A percentile compares a stretch with the other conserved stretches of the same genome.
These are phyloP conservation scores for Pseudachorutes palmiensis DNA, from an alignment of 1,140 invertebrate genomes.

Conservation along the genomic window DNA sequence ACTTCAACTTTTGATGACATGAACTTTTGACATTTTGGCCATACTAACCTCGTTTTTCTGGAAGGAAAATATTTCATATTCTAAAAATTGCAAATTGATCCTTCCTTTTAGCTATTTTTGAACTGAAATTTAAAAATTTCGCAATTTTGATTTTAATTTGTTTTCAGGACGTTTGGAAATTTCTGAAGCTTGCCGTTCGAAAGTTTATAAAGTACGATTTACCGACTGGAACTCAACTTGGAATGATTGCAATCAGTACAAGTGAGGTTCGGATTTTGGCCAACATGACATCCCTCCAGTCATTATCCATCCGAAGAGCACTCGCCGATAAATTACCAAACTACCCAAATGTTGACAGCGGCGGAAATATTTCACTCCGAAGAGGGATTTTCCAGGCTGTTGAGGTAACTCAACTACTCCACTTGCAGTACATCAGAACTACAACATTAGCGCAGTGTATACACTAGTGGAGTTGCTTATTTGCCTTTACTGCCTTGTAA, in stretches of 20 bases:
- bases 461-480: too few relatives aligned
- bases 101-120: too few relatives aligned
- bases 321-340: constrained; percentile 38
- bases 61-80: too few relatives aligned
- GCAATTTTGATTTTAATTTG: constrained; percentile 8
- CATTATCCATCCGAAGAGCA: constrained; percentile 37
- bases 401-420: constrained; percentile 38
- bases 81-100: too few relatives aligned
- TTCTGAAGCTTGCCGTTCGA: constrained; percentile 49
- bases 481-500: too few relatives aligned
- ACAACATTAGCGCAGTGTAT: neutral
- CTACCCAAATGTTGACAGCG: constrained; percentile 37
- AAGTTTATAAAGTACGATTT: constrained; percentile 47
- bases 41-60: too few relatives aligned
- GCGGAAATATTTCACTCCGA: constrained; percentile 42
- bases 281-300: constrained; percentile 42
- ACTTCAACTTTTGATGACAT: too few relatives aligned
- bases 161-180: constrained; percentile 51
- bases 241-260: constrained; percentile 37
- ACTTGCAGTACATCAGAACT: neutral
- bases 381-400: constrained; percentile 48
- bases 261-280: constrained; percentile 44
- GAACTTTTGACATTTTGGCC: too few relatives aligned
- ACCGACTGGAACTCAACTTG: constrained; percentile 39
- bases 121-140: too few relatives aligned